These are phyloP conservation scores for Eupithecia tripunctaria DNA, from an alignment of 2,888 invertebrate species.

Conservation along the genomic window DNA sequence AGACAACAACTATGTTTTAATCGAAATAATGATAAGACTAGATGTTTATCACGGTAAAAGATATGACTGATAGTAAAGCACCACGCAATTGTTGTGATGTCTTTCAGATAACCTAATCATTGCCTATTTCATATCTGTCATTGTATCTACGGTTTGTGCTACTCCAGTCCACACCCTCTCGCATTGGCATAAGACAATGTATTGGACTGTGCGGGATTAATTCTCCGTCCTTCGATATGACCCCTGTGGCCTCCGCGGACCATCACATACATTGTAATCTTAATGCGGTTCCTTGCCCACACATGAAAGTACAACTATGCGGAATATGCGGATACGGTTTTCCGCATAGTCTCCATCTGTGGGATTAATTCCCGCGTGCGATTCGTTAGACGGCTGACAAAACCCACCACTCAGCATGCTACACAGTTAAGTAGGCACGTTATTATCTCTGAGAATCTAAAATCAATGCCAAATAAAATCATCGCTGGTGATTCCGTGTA, in stretches of 20 bases:
- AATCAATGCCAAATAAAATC: background rate
- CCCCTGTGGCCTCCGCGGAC: background rate
- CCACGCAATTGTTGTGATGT: background rate
- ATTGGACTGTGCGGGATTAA: background rate
- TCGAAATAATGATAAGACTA: conserved; percentile 2
- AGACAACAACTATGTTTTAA: conserved; percentile 3
- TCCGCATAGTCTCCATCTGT: too few relatives aligned
- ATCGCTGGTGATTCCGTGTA: background rate
- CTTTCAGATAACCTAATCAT: background rate
- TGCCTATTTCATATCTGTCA: background rate
- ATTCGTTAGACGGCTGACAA: background rate
- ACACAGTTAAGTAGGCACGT: background rate
- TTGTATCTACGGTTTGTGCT: background rate
- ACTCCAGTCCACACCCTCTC: background rate
- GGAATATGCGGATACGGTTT: too few relatives aligned
- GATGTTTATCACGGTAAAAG: background rate
- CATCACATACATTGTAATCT: too few relatives aligned
- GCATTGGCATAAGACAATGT: background rate
- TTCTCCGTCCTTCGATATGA: too few relatives aligned
- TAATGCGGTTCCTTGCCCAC: too few relatives aligned
- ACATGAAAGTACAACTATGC: too few relatives aligned
- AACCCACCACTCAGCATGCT: background rate
- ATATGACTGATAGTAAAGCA: background rate
- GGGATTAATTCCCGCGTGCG: too few relatives aligned
- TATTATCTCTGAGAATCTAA: background rate